These are phyloP conservation scores for Phyllotreta cruciferae DNA, from an alignment of 2,888 invertebrate species.

Conservation along the genomic window DNA sequence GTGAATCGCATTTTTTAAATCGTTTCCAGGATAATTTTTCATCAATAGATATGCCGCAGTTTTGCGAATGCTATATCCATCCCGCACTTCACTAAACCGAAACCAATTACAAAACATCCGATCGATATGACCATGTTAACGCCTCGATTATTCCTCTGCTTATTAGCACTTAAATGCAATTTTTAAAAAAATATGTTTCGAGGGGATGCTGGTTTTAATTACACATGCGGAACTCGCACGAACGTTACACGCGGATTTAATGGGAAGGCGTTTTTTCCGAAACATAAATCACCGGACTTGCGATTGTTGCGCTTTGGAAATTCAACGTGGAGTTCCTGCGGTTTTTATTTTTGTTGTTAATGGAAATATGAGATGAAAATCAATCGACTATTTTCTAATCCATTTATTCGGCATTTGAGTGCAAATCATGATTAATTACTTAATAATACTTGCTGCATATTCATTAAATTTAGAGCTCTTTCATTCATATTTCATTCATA, in stretches of 20 bases:
- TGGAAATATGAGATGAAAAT: slow-evolving; percentile 1
- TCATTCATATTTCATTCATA: too few relatives aligned
- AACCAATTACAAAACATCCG: slow-evolving; percentile 19
- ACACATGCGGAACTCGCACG: slow-evolving; percentile 12
- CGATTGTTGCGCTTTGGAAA: not conserved
- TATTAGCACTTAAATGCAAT: slow-evolving; percentile 26
- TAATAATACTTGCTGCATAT: too few relatives aligned
- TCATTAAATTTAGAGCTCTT: too few relatives aligned
- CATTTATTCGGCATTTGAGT: not conserved
- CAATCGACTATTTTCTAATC: slow-evolving; percentile 4
- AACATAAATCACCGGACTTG: slow-evolving; percentile 9
- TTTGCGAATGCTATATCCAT: not conserved
- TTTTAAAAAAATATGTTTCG: slow-evolving; percentile 11
- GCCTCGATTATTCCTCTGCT: slow-evolving; percentile 18
- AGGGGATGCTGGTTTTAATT: slow-evolving; percentile 17
- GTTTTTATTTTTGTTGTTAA: not conserved
- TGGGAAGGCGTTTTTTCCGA: not conserved
- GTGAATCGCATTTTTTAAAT: too few relatives aligned
- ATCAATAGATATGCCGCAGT: too few relatives aligned
- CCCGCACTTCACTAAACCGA: slow-evolving; percentile 16
- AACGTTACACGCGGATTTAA: slow-evolving; percentile 8
- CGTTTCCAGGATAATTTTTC: too few relatives aligned
- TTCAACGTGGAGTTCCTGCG: not conserved
- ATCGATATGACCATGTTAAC: slow-evolving; percentile 21
- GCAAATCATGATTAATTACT: too few relatives aligned